These are phyloP conservation scores for Percopsis transmontana DNA, from an alignment of 2,113 vertebrate species.

Conservation along the genomic window DNA sequence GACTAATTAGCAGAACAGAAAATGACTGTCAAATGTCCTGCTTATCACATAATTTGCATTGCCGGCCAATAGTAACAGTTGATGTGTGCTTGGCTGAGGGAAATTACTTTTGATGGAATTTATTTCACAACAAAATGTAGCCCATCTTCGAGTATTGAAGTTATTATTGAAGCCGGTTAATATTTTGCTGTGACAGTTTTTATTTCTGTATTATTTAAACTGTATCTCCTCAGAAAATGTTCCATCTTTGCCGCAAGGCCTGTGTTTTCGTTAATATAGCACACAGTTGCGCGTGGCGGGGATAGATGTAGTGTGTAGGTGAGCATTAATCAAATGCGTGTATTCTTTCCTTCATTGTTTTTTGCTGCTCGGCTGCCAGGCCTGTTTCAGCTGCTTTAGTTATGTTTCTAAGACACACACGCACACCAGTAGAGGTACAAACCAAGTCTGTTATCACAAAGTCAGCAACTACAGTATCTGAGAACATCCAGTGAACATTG, in stretches of 20 bases:
- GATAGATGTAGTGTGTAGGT: constrained; percentile 51
- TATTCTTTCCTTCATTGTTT: constrained; percentile 54
- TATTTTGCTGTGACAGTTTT: constrained; percentile 44
- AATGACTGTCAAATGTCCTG: constrained; percentile 38
- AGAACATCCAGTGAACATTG: constrained; percentile 1
- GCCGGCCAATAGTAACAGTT: constrained; percentile 20
- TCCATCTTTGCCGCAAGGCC: constrained; percentile 46
- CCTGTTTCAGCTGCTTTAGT: constrained; percentile 34
- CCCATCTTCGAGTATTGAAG: constrained; percentile 13
- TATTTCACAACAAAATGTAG: constrained; percentile 34
- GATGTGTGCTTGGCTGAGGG: constrained; percentile 36
- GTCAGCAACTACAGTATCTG: constrained; percentile 36
- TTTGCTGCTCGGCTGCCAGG: constrained; percentile 43
- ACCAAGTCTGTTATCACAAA: constrained; percentile 42
- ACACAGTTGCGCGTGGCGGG: constrained; percentile 36
- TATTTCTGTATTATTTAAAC: constrained; percentile 27
- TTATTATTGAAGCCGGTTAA: constrained; percentile 49
- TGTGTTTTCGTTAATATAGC: constrained; percentile 39
- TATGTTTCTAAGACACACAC: constrained; percentile 43
- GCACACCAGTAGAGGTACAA: constrained; percentile 23
- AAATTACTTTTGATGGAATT: constrained; percentile 21
- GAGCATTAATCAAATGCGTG: constrained; percentile 68
- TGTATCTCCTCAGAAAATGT: constrained; percentile 40
- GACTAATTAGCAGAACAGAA: constrained; percentile 55
- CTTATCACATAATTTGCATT: constrained; percentile 66